These are phyloP conservation scores for Phyllopteryx taeniolatus DNA, from an alignment of 2,113 vertebrate genomes.

Conservation along the genomic window DNA sequence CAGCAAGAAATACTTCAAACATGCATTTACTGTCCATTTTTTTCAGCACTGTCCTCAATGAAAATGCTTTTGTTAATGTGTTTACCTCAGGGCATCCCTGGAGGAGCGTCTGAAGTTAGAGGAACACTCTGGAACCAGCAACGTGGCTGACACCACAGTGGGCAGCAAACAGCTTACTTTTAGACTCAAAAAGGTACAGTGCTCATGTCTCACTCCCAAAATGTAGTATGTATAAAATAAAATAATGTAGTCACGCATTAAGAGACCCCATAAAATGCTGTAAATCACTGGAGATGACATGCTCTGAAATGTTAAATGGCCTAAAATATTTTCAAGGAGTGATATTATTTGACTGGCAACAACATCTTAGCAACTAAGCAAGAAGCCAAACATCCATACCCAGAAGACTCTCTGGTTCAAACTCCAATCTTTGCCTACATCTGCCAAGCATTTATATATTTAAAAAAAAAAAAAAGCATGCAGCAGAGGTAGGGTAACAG, in stretches of 20 bases:
- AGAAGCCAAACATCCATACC: neutral
- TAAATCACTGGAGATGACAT: neutral
- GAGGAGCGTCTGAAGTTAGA: slow-evolving; percentile 89
- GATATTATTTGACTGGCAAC: neutral
- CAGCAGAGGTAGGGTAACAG: neutral
- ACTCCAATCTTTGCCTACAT: neutral
- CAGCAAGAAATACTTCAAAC: neutral
- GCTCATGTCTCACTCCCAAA: neutral
- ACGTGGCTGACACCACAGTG: slow-evolving; percentile 80
- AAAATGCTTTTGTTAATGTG: slow-evolving; percentile 8
- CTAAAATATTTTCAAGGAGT: neutral
- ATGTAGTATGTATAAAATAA: neutral
- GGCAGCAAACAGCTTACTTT: slow-evolving; percentile 97
- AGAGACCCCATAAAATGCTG: neutral
- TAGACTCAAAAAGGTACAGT: slow-evolving; percentile 85
- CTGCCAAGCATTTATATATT: neutral
- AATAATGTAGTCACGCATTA: neutral
- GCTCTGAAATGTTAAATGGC: neutral
- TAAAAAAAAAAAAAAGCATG: neutral
- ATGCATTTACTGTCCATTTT: neutral
- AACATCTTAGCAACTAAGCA: neutral
- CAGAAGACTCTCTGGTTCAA: neutral
- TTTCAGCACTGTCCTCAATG: neutral
- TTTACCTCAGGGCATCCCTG: slow-evolving; percentile 81
- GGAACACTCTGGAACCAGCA: slow-evolving; percentile 77